Evolutionary conservation across 2,113 vertebrate genomes (phyloP), one percentile per base, ranked within the genome.

Genomic region (Carassius gibelio): DNA sequence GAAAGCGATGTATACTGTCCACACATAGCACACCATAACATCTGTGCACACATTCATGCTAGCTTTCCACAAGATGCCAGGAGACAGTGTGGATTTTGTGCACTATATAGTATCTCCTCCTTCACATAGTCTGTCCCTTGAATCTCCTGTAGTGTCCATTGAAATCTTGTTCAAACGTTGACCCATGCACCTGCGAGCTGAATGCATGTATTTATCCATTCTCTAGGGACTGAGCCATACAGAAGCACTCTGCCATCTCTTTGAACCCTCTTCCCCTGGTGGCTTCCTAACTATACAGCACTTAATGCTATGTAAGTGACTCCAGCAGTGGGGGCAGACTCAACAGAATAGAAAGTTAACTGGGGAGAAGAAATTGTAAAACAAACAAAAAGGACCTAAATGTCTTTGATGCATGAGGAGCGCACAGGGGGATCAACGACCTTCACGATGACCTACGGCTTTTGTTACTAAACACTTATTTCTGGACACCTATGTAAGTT

Each of bases 301-400:
- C 92, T 92, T 90, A 85, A 89, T 91, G 93, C 94, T 95, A 94
- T 94, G 94, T 95, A 94, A 95, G 94, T 94, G 94, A 95, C 90
- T 95, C 94, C 91, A 94, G 94, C 94, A 93, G 95, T 87, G 81
- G 93, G 86, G 91, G 90, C 90, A 91, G 93, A 93, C 92, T 92
- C 93, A 93, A 92, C 91, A 93, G 89, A 92, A 93, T 91, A 90
- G 91, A 90, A 88, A 89, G 88, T 88, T 90, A 90, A 91, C 92
- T 80, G 88, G 50, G 66, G 64, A 88, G 76, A 89, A 89, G 78
- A 84, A 50, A 48, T 52, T 30, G 82, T 87, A 85, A 87, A 88
- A 88, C 81, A 89, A 88, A 84, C 78, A 69, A 82, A 5, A 69
- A 68, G 36, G 71, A 50, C 21, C 69, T 62, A 55, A 87, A 84